Evolutionary conservation across 2,113 vertebrate genomes (phyloP).

Genomic region (Bagarius yarrelli): DNA sequence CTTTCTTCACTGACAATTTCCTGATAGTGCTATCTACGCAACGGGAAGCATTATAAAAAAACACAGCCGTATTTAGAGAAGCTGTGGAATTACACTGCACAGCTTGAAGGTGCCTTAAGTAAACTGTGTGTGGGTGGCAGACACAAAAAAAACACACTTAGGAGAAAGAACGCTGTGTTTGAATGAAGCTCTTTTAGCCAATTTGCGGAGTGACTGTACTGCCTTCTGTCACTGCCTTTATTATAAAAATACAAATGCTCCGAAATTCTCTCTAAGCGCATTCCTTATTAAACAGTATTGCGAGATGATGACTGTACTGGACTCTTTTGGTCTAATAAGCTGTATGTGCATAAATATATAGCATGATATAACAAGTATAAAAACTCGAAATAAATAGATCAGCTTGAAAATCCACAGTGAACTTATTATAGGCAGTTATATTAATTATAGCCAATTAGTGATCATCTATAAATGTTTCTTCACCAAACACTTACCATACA

Average conservation of each 20-base stretch:
- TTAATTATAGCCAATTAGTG: too few species aligned
- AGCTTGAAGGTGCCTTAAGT: slow-evolving; percentile 31
- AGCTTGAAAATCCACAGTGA: too few species aligned
- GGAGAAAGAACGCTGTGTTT: slow-evolving; percentile 27
- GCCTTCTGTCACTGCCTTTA: slow-evolving; percentile 31
- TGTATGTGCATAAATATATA: neutral
- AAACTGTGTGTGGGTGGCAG: slow-evolving; percentile 36
- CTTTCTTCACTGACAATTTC: neutral
- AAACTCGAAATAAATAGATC: too few species aligned
- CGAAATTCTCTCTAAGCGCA: slow-evolving; percentile 8
- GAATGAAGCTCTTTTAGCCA: slow-evolving; percentile 32
- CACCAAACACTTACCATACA: too few species aligned
- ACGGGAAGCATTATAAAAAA: neutral
- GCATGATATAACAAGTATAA: too few species aligned
- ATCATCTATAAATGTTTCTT: too few species aligned
- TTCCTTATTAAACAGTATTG: slow-evolving; percentile 22
- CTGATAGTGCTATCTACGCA: neutral
- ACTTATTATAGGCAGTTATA: too few species aligned
- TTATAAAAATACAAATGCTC: slow-evolving; percentile 22
- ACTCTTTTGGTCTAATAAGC: neutral
- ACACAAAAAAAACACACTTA: slow-evolving; percentile 14
- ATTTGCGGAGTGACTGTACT: slow-evolving; percentile 28
- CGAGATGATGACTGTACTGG: slow-evolving; percentile 3
- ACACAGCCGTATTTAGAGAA: neutral
- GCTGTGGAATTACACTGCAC: slow-evolving; percentile 17